phyloP scores from a whole-genome alignment of 2,797 vertebrate genomes.

The Poecilia wingei region DNA sequence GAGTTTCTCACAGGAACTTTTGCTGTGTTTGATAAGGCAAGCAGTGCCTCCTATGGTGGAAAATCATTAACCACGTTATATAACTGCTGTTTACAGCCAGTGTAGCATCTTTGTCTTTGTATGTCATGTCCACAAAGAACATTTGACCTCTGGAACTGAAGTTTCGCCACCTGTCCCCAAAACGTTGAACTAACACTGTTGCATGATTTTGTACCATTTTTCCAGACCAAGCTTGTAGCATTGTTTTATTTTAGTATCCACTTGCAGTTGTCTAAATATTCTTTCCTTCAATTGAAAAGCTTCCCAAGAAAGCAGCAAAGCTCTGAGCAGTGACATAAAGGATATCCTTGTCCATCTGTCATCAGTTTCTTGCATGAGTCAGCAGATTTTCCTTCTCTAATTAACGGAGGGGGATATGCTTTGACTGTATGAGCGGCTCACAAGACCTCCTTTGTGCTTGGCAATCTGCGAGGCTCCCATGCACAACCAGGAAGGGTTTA shows the following conservation, averaged over 20 bases:
- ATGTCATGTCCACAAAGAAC: slow-evolving; percentile 50
- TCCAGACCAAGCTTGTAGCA: slow-evolving; percentile 23
- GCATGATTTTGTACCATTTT: slow-evolving; percentile 29
- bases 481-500: slow-evolving; percentile 35
- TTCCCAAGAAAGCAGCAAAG: slow-evolving; percentile 7
- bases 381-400: slow-evolving; percentile 62
- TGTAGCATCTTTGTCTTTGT: slow-evolving; percentile 47
- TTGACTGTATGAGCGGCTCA: slow-evolving; percentile 37
- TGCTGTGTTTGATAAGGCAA: slow-evolving; percentile 45
- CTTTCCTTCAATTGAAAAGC: slow-evolving; percentile 23
- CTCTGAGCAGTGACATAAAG: slow-evolving; percentile 18
- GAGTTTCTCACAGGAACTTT: slow-evolving; percentile 10
- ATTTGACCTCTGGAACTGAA: slow-evolving; percentile 50
- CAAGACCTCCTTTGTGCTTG: slow-evolving; percentile 68
- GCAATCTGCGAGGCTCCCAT: slow-evolving; percentile 37
- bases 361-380: slow-evolving; percentile 56
- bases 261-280: slow-evolving; percentile 33
- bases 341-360: slow-evolving; percentile 29
- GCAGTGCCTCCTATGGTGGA: slow-evolving; percentile 36
- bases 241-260: slow-evolving; percentile 36
- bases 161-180: slow-evolving; percentile 43
- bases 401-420: slow-evolving; percentile 51
- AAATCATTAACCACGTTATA: slow-evolving; percentile 75
- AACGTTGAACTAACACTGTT: slow-evolving; percentile 36
- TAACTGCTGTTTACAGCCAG: slow-evolving; percentile 58